Evolutionary conservation across 2,113 vertebrate genomes (phyloP).

Genomic region (Tapirus terrestris): DNA sequence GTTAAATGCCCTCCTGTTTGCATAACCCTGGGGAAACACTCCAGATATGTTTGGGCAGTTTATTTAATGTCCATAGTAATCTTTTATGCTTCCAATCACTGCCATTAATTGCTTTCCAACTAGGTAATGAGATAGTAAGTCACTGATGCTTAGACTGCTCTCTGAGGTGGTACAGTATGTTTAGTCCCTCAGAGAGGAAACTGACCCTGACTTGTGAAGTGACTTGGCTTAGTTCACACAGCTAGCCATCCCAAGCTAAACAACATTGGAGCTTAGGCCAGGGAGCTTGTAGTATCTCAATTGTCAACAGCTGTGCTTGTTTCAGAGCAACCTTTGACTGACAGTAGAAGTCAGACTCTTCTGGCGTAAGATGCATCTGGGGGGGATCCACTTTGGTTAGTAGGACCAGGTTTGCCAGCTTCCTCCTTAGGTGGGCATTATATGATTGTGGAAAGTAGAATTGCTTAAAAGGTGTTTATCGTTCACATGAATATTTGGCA

Average conservation of each 20-base stretch:
- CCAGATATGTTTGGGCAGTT: slow-evolving; percentile 45
- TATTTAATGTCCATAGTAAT: slow-evolving; percentile 58
- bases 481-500: slow-evolving; percentile 39
- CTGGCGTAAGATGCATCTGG: not conserved
- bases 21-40: slow-evolving; percentile 22
- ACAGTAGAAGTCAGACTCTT: slow-evolving; percentile 6
- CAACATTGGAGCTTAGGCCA: not conserved
- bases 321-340: slow-evolving; percentile 7
- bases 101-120: slow-evolving; percentile 57
- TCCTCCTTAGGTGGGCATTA: slow-evolving; percentile 14
- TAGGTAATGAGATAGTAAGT: slow-evolving; percentile 56
- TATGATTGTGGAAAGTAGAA: not conserved
- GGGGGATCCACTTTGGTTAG: slow-evolving; percentile 23
- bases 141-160: slow-evolving; percentile 43
- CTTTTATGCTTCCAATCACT: slow-evolving; percentile 60
- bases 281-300: not conserved
- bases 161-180: not conserved
- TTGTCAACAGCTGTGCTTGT: slow-evolving; percentile 31
- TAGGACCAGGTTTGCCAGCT: not conserved
- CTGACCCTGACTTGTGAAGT: slow-evolving; percentile 13
- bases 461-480: slow-evolving; percentile 41
- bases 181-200: slow-evolving; percentile 46
- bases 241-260: slow-evolving; percentile 18
- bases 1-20: slow-evolving; percentile 37
- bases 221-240: slow-evolving; percentile 29